These are phyloP conservation scores for Cyrtonyx montezumae DNA, from an alignment of 2,113 vertebrate genomes.

Conservation along the genomic window DNA sequence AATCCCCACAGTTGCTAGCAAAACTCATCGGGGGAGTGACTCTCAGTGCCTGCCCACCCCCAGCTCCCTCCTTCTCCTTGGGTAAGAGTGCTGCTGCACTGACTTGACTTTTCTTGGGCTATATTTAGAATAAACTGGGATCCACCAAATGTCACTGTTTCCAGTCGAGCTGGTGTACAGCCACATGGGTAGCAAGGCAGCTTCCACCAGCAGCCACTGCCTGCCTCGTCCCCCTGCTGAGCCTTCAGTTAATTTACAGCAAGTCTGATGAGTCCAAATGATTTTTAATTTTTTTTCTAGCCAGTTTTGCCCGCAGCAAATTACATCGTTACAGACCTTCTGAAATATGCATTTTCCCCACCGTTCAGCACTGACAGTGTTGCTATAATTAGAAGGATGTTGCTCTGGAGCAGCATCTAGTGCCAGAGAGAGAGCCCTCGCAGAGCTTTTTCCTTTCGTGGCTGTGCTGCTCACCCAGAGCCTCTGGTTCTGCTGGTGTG, in stretches of 20 bases:
- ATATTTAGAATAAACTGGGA: slow-evolving; percentile 21
- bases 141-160: slow-evolving; percentile 35
- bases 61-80: background rate
- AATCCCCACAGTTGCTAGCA: background rate
- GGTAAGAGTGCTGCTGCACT: background rate
- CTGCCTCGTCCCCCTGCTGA: background rate
- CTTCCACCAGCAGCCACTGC: background rate
- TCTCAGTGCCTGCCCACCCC: slow-evolving; percentile 20
- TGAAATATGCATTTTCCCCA: background rate
- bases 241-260: background rate
- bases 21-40: background rate
- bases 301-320: background rate
- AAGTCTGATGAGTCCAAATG: background rate
- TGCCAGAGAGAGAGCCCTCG: background rate
- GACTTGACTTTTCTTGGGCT: slow-evolving; percentile 15
- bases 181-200: background rate
- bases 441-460: slow-evolving; percentile 29
- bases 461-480: background rate
- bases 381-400: slow-evolving; percentile 43
- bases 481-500: background rate
- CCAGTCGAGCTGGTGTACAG: background rate
- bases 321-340: background rate
- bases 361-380: background rate
- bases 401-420: slow-evolving; percentile 44
- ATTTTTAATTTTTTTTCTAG: background rate